phyloP scores from a whole-genome alignment of 1,140 invertebrate species.

The Idris sp. region DNA sequence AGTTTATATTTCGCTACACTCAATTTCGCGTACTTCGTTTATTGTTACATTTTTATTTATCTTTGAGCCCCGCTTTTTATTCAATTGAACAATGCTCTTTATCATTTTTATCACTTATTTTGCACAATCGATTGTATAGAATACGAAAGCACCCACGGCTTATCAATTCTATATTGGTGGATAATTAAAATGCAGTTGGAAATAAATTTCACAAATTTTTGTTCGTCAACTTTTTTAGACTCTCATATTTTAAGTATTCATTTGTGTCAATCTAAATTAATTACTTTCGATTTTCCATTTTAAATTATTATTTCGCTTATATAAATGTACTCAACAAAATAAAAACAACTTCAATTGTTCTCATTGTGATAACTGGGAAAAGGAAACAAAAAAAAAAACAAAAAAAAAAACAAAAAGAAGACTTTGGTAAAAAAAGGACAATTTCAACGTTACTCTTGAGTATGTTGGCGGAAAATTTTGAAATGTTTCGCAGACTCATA shows the following conservation, averaged over 20 bases:
- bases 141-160: constrained; percentile 7
- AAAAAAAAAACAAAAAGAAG: too few relatives aligned
- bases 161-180: constrained; percentile 23
- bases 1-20: constrained; percentile 41
- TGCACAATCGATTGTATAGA: constrained; percentile 10
- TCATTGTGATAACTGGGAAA: too few relatives aligned
- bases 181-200: too few relatives aligned
- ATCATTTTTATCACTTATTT: constrained; percentile 39
- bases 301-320: too few relatives aligned
- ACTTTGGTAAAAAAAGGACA: constrained; percentile 7
- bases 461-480: constrained; percentile 21
- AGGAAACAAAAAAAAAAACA: too few relatives aligned
- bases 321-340: too few relatives aligned
- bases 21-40: constrained; percentile 46
- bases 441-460: constrained; percentile 6
- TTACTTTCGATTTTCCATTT: too few relatives aligned
- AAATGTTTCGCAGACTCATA: constrained; percentile 51
- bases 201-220: too few relatives aligned
- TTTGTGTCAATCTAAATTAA: too few relatives aligned
- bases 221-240: too few relatives aligned
- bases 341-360: too few relatives aligned
- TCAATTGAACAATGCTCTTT: constrained; percentile 43
- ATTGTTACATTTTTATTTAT: constrained; percentile 56
- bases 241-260: too few relatives aligned
- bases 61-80: constrained; percentile 33